phyloP scores from a whole-genome alignment of 1,140 invertebrate genomes.

The Thaumetopoea pityocampa region DNA sequence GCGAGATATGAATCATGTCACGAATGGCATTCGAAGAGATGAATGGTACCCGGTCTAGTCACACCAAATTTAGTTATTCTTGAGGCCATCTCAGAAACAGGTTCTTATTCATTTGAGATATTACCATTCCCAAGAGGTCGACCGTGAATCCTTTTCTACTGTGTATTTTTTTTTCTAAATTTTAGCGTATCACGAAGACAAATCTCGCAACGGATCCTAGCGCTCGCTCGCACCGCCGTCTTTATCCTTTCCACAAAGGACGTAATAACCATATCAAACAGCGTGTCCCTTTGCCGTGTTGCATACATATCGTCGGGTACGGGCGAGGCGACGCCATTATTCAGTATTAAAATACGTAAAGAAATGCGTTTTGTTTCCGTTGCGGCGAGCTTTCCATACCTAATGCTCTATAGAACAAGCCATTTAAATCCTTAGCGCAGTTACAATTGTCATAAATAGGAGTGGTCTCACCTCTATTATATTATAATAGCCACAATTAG shows the following conservation, averaged over 20 bases:
- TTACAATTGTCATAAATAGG: slow-evolving; percentile 10
- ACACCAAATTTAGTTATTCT: slow-evolving; percentile 28
- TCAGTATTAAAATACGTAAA: slow-evolving; percentile 60
- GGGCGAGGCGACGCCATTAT: slow-evolving; percentile 45
- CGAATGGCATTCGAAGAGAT: slow-evolving; percentile 25
- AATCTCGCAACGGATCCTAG: slow-evolving; percentile 55
- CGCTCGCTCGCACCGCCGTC: slow-evolving; percentile 46
- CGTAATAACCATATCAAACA: slow-evolving; percentile 74
- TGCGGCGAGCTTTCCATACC: slow-evolving; percentile 48
- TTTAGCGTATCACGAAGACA: slow-evolving; percentile 68
- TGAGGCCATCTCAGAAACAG: slow-evolving; percentile 24
- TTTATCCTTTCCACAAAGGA: slow-evolving; percentile 64
- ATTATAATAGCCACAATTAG: slow-evolving; percentile 15
- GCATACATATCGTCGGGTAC: slow-evolving; percentile 59
- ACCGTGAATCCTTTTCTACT: slow-evolving; percentile 30
- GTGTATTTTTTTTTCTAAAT: slow-evolving; percentile 56
- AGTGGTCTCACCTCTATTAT: slow-evolving; percentile 7
- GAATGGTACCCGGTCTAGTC: slow-evolving; percentile 30
- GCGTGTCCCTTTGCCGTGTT: slow-evolving; percentile 62
- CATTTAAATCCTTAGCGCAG: slow-evolving; percentile 41
- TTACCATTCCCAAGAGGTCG: slow-evolving; percentile 58
- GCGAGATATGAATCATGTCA: slow-evolving; percentile 22
- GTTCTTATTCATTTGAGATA: slow-evolving; percentile 31
- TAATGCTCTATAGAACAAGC: slow-evolving; percentile 39
- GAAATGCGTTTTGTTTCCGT: slow-evolving; percentile 68